Base-by-base conservation (phyloP, 2,888 invertebrate genomes). In the Nebria salina region DNA sequence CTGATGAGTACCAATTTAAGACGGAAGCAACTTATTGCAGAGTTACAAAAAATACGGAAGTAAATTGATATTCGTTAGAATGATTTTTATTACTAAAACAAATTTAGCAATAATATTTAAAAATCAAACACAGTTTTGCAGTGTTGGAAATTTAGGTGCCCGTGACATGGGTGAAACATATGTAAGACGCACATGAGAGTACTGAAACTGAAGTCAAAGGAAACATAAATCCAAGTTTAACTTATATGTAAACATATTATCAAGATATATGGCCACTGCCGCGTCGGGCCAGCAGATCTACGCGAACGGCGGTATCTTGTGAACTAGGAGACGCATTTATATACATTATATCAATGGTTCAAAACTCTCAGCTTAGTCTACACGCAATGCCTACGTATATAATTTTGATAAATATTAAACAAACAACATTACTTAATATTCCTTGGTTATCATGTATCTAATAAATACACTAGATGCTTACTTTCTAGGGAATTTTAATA, bases 221-320 rank as follows among this genome's bases (percentile, higher is more conserved):
- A 80, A 80, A 80, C 80, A 80, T 80, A 80, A 80, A 80, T 80
- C 80, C 75, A 72, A 75, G 80, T 80, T 79, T 80, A 80, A 80
- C 75, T 80, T 80, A 80, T 79, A 79, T 80, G 80, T 80, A 80
- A 80, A 80, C 80, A 80, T 80, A 80, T 80, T 80, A 80, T 65
- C 70, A 80, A 80, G 80, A 80, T 80, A 75, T 80, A 80, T 68
- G 68, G 72, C 41, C 75, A 41, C 54, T 54, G 41, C 80, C 11
- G 65, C 54, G 75, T 68, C 15, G 73, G 41, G 26, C 65, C 25
- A 34, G 34, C 65, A 25, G 65, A 54, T 54, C 65, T 65, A 9
- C 26, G 64, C 65, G 42, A 34, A 5, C 80, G 20, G 26, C 15
- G 15, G 54, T 54, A 43, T 75, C 72, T 70, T 74, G 25, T 80